A percentile compares a stretch with the other conserved stretches of the same genome.
Evolutionary conservation across 2,113 vertebrate species (phyloP).

Genomic region (Thomomys bottae): DNA sequence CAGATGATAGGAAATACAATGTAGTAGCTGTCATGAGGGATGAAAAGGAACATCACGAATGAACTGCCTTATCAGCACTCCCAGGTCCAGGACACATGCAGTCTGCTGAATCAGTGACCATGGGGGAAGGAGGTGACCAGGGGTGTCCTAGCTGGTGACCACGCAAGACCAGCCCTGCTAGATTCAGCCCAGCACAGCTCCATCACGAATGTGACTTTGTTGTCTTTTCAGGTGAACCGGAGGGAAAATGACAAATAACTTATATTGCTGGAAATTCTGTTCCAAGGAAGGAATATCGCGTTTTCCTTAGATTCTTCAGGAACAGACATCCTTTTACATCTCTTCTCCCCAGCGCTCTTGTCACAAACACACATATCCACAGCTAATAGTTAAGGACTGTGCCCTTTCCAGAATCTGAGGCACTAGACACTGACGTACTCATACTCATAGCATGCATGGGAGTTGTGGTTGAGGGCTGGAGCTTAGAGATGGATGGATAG

Average conservation of each 20-base stretch:
- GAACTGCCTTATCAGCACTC: slow-evolving; percentile 80
- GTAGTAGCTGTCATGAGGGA: slow-evolving; percentile 49
- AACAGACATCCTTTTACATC: not conserved
- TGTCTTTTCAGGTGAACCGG: slow-evolving; percentile 3
- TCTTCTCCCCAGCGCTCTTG: not conserved
- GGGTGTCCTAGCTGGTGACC: slow-evolving; percentile 1
- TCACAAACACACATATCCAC: not conserved
- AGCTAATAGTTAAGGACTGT: not conserved
- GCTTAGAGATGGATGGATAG: not conserved
- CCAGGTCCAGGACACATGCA: slow-evolving; percentile 47
- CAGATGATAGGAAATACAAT: slow-evolving; percentile 62
- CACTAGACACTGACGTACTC: not conserved
- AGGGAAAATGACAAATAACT: not conserved
- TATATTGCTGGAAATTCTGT: not conserved
- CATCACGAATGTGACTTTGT: not conserved
- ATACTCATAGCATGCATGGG: accelerated
- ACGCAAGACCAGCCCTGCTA: slow-evolving; percentile 34
- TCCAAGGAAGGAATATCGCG: not conserved
- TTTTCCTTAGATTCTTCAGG: not conserved
- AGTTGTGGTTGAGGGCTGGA: not conserved
- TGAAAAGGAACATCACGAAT: slow-evolving; percentile 61
- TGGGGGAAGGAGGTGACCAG: slow-evolving; percentile 47
- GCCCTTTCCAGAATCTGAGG: not conserved
- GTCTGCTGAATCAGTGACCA: slow-evolving; percentile 80
- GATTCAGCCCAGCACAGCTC: not conserved